Conservation (phyloP, 2,888 invertebrate species). For the Papilio gigon region DNA sequence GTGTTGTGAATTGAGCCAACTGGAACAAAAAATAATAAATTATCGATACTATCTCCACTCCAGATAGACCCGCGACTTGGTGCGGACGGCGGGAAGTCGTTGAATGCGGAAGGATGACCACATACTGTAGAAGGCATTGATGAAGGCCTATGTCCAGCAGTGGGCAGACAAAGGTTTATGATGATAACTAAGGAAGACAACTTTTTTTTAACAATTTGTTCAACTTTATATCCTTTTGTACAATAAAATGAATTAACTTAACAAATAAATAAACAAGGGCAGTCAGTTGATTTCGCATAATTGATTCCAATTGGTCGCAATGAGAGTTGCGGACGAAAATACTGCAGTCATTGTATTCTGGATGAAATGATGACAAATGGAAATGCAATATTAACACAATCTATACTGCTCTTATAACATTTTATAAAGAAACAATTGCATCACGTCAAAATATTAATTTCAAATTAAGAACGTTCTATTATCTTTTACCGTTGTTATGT, state of each 20-base stretch:
- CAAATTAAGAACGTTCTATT: not conserved
- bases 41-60: too few relatives aligned
- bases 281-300: slow-evolving; percentile 20
- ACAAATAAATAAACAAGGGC: slow-evolving; percentile 12
- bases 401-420: too few relatives aligned
- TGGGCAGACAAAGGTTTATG: too few relatives aligned
- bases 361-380: not conserved
- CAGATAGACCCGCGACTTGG: too few relatives aligned
- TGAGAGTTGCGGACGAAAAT: slow-evolving; percentile 20
- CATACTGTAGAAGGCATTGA: too few relatives aligned
- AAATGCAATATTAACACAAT: not conserved
- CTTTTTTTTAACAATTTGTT: not conserved
- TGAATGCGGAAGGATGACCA: too few relatives aligned
- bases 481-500: not conserved
- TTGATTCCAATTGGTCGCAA: slow-evolving; percentile 38
- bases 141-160: too few relatives aligned
- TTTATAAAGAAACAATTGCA: too few relatives aligned
- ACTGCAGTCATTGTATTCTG: slow-evolving; percentile 16
- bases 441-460: not conserved
- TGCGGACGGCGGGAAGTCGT: too few relatives aligned
- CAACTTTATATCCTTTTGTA: not conserved
- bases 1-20: slow-evolving; percentile 91
- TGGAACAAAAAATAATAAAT: slow-evolving; percentile 63
- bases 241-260: not conserved
- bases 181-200: too few relatives aligned